These are phyloP conservation scores for Agonum fuliginosum DNA, from an alignment of 2,888 invertebrate species.

Conservation along the genomic window DNA sequence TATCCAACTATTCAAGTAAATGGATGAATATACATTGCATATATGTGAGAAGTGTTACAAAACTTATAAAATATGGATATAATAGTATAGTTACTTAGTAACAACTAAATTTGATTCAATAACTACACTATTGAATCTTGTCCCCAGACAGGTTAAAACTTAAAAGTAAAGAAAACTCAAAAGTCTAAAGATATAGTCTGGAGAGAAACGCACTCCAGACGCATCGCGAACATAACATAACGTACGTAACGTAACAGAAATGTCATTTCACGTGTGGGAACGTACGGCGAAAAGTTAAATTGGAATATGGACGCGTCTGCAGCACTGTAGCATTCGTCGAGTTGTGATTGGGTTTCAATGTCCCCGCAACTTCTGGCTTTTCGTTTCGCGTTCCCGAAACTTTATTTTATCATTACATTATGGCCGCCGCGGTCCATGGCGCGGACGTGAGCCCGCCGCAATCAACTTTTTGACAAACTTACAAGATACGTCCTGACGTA, in stretches of 20 bases:
- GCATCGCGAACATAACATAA: neutral
- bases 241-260: slow-evolving; percentile 26
- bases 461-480: slow-evolving; percentile 57
- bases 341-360: slow-evolving; percentile 59
- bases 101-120: neutral
- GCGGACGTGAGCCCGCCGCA: slow-evolving; percentile 44
- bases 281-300: slow-evolving; percentile 52
- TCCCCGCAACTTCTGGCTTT: slow-evolving; percentile 51
- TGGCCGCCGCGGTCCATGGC: slow-evolving; percentile 43
- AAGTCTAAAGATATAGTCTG: no score
- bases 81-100: no score
- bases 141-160: no score
- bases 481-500: slow-evolving; percentile 27
- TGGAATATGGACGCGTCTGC: slow-evolving; percentile 53
- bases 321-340: slow-evolving; percentile 15
- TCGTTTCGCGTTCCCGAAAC: slow-evolving; percentile 59
- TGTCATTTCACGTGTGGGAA: slow-evolving; percentile 56
- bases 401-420: slow-evolving; percentile 65
- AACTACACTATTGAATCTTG: no score
- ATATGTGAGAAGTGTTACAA: neutral
- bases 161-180: no score
- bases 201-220: no score
- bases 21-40: neutral
- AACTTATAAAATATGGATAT: no score
- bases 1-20: neutral